phyloP scores from a whole-genome alignment of 2,797 vertebrate species.

The Columba guinea region DNA sequence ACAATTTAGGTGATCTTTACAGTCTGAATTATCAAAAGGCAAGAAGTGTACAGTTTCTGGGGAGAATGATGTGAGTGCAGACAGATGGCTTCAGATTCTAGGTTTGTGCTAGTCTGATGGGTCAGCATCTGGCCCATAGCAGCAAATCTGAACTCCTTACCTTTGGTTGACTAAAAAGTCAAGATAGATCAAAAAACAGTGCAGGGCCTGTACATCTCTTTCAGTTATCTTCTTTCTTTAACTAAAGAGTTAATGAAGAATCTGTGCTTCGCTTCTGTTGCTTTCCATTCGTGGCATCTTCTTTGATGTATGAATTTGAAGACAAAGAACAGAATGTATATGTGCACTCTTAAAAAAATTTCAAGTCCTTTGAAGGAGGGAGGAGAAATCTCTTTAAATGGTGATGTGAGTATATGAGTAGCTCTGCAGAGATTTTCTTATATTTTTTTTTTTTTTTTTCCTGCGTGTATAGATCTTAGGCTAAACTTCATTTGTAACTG shows the following conservation, averaged over 20 bases:
- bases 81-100: not conserved
- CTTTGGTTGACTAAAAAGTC: not conserved
- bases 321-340: not conserved
- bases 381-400: constrained; percentile 47
- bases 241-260: not conserved
- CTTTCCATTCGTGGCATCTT: not conserved
- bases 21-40: not conserved
- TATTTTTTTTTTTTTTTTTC: not conserved
- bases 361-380: not conserved
- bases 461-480: not conserved
- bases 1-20: not conserved
- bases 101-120: not conserved
- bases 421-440: not conserved
- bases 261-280: not conserved
- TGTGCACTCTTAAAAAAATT: not conserved
- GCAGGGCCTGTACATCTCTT: not conserved
- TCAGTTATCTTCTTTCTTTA: not conserved
- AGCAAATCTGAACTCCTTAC: not conserved
- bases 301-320: not conserved
- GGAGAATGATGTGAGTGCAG: not conserved
- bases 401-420: not conserved
- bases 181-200: not conserved
- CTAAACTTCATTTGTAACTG: not conserved
- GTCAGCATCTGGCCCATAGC: not conserved
- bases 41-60: not conserved